A percentile compares a stretch with the other conserved stretches of the same genome.
phyloP scores from a whole-genome alignment of 2,113 vertebrate genomes.

The Campylomormyrus tamandua region DNA sequence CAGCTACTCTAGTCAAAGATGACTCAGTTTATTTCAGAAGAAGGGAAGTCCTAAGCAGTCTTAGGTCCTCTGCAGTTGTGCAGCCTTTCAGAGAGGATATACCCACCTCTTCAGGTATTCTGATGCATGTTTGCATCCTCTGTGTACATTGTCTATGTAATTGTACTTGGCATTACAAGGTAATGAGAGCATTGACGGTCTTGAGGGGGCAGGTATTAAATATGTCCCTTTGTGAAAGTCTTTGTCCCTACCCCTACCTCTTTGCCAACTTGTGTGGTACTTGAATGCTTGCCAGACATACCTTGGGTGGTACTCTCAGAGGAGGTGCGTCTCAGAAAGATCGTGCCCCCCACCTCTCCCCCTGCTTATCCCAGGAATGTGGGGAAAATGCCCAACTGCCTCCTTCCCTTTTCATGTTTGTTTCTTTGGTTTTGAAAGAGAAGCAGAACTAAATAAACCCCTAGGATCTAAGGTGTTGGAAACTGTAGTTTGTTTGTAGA shows the following conservation, averaged over 20 bases:
- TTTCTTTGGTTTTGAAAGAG: not conserved
- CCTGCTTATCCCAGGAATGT: not conserved
- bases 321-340: not conserved
- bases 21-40: not conserved
- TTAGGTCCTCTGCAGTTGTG: not conserved
- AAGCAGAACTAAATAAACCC: conserved; percentile 5
- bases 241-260: not conserved
- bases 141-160: not conserved
- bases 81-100: not conserved
- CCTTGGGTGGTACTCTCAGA: not conserved
- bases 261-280: not conserved
- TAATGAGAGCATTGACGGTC: not conserved
- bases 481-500: not conserved
- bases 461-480: not conserved
- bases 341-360: too few relatives aligned
- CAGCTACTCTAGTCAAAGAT: not conserved
- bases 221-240: not conserved
- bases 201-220: not conserved
- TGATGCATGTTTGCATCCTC: not conserved
- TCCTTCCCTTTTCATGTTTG: not conserved
- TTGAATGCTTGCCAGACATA: not conserved
- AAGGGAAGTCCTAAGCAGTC: not conserved
- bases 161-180: not conserved
- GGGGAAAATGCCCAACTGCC: not conserved
- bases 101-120: not conserved